These are phyloP conservation scores for Coryphaenoides rupestris DNA, from an alignment of 2,113 vertebrate genomes.

Conservation along the genomic window DNA sequence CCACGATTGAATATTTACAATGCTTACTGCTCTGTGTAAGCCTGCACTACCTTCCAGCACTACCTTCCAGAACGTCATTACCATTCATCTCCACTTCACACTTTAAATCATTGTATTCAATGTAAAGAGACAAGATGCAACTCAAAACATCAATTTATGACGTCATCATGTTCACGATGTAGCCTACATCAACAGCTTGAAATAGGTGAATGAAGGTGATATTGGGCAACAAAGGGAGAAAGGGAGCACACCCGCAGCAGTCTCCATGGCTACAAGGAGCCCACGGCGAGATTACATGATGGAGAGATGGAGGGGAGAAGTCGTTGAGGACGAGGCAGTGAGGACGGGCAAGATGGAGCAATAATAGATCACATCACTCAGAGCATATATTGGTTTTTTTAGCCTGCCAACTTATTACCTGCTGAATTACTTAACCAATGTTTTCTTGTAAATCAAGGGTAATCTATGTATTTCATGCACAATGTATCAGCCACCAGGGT, in stretches of 20 bases:
- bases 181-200: not conserved
- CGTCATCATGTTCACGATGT: not conserved
- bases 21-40: too few relatives aligned
- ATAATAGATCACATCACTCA: constrained; percentile 9
- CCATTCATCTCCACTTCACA: too few relatives aligned
- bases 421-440: too few relatives aligned
- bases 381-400: not conserved
- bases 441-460: too few relatives aligned
- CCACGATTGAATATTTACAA: too few relatives aligned
- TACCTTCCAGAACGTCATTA: too few relatives aligned
- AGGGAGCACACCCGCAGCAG: constrained; percentile 44
- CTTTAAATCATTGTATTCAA: too few relatives aligned
- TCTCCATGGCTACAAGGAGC: constrained; percentile 67
- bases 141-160: too few relatives aligned
- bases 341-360: constrained; percentile 11
- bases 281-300: constrained; percentile 45
- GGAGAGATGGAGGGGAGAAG: constrained; percentile 30
- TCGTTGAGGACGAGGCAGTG: constrained; percentile 19
- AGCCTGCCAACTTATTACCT: not conserved
- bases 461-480: too few relatives aligned
- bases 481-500: too few relatives aligned
- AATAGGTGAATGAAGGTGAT: constrained; percentile 1
- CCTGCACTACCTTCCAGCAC: too few relatives aligned
- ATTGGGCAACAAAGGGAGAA: constrained; percentile 20
- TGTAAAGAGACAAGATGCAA: too few relatives aligned